Conservation (phyloP, 2,888 invertebrate species). For the Chymomyza caudatula region DNA sequence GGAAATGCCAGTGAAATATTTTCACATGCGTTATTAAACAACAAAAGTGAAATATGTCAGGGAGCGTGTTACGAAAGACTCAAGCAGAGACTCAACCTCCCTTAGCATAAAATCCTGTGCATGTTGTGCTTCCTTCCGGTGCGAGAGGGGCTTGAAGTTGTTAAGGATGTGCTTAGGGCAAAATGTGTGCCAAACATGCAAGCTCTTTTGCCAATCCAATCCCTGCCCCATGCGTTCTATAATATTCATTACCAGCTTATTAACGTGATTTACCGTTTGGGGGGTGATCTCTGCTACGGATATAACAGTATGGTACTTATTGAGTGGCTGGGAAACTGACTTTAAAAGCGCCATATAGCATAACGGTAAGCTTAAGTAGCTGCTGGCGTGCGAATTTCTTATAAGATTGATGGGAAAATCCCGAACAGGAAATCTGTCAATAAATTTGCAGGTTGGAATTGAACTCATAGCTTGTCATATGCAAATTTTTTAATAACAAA, state of each 20-base stretch:
- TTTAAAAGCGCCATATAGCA: constrained; percentile 60
- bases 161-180: constrained; percentile 6
- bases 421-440: constrained; percentile 9
- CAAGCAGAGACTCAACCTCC: constrained; percentile 15
- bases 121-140: constrained; percentile 60
- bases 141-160: not conserved
- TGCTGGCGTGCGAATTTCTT: not conserved
- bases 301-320: not conserved
- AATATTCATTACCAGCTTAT: constrained; percentile 68
- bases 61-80: constrained; percentile 5
- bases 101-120: constrained; percentile 21
- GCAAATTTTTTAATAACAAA: not conserved
- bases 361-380: constrained; percentile 3
- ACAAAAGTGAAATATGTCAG: constrained; percentile 58
- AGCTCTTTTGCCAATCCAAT: constrained; percentile 10
- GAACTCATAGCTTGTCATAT: not conserved
- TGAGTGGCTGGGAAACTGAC: constrained; percentile 62
- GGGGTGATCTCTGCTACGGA: constrained; percentile 44
- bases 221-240: constrained; percentile 25
- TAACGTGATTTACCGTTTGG: constrained; percentile 67
- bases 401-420: constrained; percentile 3
- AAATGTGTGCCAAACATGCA: constrained; percentile 70
- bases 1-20: constrained; percentile 51
- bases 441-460: not conserved
- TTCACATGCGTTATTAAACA: constrained; percentile 68